A percentile compares a stretch with the other conserved stretches of the same genome.
Conservation (phyloP, 1,140 invertebrate species). For the Parapsyche elsis region DNA sequence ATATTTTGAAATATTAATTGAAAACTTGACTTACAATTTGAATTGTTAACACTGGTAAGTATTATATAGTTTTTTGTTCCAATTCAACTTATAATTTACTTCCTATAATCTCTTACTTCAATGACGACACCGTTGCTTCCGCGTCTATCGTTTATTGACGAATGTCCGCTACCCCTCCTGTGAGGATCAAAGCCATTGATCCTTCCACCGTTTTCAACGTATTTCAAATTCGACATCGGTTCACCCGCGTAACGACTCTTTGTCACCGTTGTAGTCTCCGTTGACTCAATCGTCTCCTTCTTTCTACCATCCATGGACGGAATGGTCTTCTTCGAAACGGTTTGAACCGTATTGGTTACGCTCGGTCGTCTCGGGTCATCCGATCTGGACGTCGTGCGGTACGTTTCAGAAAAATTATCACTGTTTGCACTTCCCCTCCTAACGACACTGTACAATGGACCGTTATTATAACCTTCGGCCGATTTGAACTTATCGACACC, state of each 20-base stretch:
- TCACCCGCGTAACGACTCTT: constrained; percentile 70
- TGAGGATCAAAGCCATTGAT: constrained; percentile 61
- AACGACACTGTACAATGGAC: constrained; percentile 62
- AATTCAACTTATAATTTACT: constrained; percentile 40
- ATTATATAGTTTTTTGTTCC: background rate
- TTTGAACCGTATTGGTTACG: constrained; percentile 76
- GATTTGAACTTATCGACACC: constrained; percentile 61
- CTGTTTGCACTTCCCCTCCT: constrained; percentile 72
- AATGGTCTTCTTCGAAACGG: constrained; percentile 73
- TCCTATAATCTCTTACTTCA: constrained; percentile 64
- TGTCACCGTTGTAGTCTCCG: constrained; percentile 75
- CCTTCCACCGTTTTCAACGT: constrained; percentile 66
- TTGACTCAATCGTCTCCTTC: constrained; percentile 75
- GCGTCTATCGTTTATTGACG: constrained; percentile 61
- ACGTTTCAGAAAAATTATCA: constrained; percentile 78
- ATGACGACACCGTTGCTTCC: constrained; percentile 66
- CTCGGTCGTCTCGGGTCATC: constrained; percentile 73
- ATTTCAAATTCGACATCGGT: constrained; percentile 62
- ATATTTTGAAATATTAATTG: background rate
- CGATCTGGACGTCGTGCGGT: constrained; percentile 73
- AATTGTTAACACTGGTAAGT: constrained; percentile 23
- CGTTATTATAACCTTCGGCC: constrained; percentile 61
- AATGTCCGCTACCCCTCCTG: constrained; percentile 60
- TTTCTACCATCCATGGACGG: constrained; percentile 71
- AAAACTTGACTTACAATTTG: background rate